Conservation (phyloP, 2,888 invertebrate species). For the Machimus rusticus region DNA sequence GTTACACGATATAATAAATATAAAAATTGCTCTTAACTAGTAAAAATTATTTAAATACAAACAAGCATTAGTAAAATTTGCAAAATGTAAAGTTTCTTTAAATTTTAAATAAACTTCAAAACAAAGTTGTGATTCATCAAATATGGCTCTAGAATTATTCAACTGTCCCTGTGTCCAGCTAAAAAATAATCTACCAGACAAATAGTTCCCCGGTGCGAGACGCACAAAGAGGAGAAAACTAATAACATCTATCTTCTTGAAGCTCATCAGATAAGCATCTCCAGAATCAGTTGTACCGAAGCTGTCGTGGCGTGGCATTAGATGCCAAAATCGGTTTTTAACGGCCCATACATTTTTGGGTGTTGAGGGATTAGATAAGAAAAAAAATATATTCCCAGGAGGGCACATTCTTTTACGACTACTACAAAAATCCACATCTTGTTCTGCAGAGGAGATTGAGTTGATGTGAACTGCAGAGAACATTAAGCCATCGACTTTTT, state of each 20-base stretch:
- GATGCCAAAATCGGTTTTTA: slow-evolving; percentile 32
- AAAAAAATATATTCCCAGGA: neutral
- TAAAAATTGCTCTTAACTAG: too few species aligned
- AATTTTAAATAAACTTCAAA: neutral
- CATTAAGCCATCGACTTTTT: neutral
- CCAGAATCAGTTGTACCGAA: slow-evolving; percentile 40
- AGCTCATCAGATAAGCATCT: slow-evolving; percentile 45
- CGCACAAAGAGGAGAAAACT: slow-evolving; percentile 38
- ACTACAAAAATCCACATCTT: neutral
- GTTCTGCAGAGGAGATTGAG: neutral
- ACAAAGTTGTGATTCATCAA: neutral
- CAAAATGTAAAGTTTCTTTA: neutral
- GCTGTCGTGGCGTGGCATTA: slow-evolving; percentile 1
- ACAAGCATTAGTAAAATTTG: neutral
- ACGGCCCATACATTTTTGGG: slow-evolving; percentile 22
- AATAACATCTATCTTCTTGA: slow-evolving; percentile 45
- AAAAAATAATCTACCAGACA: slow-evolving; percentile 2
- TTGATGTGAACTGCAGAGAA: neutral
- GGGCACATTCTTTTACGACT: neutral
- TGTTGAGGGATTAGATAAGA: slow-evolving; percentile 27
- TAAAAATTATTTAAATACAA: too few species aligned
- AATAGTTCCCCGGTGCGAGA: slow-evolving; percentile 1
- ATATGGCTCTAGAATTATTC: neutral
- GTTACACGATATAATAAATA: too few species aligned
- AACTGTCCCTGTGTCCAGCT: neutral